Conservation (phyloP, 2,888 invertebrate species). For the Drosophila rellima region DNA sequence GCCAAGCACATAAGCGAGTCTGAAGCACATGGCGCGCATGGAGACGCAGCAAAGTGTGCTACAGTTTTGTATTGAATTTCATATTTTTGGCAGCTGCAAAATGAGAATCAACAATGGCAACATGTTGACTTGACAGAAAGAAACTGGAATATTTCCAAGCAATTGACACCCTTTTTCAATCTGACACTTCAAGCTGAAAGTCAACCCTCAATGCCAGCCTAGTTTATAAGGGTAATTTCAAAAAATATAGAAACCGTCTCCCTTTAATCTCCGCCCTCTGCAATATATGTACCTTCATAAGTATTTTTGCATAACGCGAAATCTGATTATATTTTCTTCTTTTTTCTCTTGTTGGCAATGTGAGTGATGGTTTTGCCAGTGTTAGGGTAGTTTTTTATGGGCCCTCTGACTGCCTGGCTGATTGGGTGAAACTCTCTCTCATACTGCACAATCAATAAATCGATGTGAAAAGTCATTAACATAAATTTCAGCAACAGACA, state of each 20-base stretch:
- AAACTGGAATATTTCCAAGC: conserved; percentile 59
- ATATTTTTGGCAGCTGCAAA: conserved; percentile 66
- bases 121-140: conserved; percentile 83
- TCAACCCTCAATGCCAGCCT: conserved; percentile 53
- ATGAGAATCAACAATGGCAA: conserved; percentile 67
- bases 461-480: conserved; percentile 75
- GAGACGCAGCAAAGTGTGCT: conserved; percentile 42
- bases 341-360: conserved; percentile 26
- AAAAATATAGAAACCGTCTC: conserved; percentile 67
- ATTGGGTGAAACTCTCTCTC: conserved; percentile 1
- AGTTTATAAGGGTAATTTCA: conserved; percentile 76
- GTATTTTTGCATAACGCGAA: conserved; percentile 66
- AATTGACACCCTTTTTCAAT: conserved; percentile 79
- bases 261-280: conserved; percentile 8
- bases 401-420: conserved; percentile 8
- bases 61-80: conserved; percentile 56
- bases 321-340: conserved; percentile 62
- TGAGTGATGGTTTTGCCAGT: conserved; percentile 38
- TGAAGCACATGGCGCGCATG: conserved; percentile 16
- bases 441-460: conserved; percentile 66
- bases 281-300: conserved; percentile 31
- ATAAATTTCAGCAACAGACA: conserved; percentile 74
- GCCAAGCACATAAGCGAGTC: conserved; percentile 13
- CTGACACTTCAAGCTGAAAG: conserved; percentile 57
- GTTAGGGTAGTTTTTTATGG: conserved; percentile 38